Conservation (phyloP, 2,797 vertebrate species). For the Gymnopithys bicolor region DNA sequence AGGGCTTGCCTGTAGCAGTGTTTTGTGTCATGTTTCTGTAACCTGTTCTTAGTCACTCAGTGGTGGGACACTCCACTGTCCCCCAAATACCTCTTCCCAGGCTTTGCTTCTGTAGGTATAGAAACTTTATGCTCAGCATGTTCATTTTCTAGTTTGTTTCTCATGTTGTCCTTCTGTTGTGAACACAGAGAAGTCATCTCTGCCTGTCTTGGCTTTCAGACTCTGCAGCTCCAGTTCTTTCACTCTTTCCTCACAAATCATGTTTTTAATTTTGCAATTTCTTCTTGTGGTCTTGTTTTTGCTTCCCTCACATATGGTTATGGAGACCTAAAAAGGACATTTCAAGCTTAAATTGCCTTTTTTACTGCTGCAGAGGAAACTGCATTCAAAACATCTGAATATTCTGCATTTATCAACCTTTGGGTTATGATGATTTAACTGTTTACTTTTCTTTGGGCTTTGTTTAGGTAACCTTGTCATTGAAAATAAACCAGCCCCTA, state of each 20-base stretch:
- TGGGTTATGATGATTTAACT: neutral
- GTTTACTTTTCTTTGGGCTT: constrained; percentile 1
- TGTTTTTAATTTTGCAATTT: neutral
- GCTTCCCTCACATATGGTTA: neutral
- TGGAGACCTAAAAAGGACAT: neutral
- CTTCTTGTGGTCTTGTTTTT: neutral
- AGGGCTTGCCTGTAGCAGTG: neutral
- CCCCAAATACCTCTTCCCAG: neutral
- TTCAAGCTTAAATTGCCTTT: neutral
- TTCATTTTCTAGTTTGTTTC: neutral
- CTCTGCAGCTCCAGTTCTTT: neutral
- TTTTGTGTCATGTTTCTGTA: neutral
- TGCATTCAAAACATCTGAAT: neutral
- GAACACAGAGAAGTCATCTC: neutral
- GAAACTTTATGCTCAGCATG: neutral
- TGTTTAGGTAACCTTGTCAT: constrained; percentile 92
- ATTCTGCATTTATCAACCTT: neutral
- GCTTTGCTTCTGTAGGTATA: neutral
- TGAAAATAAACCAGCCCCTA: constrained; percentile 90
- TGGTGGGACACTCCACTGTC: neutral
- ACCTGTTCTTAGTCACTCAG: neutral
- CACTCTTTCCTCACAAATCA: neutral
- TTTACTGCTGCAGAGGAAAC: neutral
- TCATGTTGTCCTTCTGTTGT: neutral
- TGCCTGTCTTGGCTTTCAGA: neutral